These are phyloP conservation scores for Melanotaenia parkinsoni DNA, from an alignment of 2,797 vertebrate genomes.

Conservation along the genomic window DNA sequence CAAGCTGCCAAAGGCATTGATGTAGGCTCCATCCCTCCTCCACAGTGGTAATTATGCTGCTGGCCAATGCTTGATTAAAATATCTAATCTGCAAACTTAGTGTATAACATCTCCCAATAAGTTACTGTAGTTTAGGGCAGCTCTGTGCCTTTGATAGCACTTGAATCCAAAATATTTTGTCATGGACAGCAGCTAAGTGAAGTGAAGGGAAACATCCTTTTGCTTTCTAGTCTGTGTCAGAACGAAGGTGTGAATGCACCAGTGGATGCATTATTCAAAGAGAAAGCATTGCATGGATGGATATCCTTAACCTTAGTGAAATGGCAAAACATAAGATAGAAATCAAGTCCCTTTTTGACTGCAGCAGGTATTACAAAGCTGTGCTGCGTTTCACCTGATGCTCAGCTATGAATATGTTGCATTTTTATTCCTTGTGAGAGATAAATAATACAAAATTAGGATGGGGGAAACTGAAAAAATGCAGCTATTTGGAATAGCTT, in stretches of 20 bases:
- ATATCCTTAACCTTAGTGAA: conserved; percentile 37
- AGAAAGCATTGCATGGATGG: conserved; percentile 45
- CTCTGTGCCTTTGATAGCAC: conserved; percentile 34
- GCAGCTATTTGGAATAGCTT: conserved; percentile 1
- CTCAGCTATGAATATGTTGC: conserved; percentile 11
- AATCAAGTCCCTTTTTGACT: conserved; percentile 27
- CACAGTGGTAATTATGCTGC: conserved; percentile 71
- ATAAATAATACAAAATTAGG: conserved; percentile 6
- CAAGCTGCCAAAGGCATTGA: conserved; percentile 71
- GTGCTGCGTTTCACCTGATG: conserved; percentile 33
- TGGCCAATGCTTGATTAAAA: conserved; percentile 75
- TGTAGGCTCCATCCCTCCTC: conserved; percentile 71
- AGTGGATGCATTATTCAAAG: conserved; percentile 70
- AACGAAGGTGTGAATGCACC: conserved; percentile 69
- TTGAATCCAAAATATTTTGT: conserved; percentile 42
- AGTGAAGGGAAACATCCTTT: conserved; percentile 60
- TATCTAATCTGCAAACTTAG: conserved; percentile 75
- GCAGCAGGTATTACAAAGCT: conserved; percentile 23
- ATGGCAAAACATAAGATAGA: conserved; percentile 37
- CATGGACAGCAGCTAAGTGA: conserved; percentile 47
- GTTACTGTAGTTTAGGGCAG: conserved; percentile 55
- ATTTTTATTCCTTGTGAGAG: conserved; percentile 12
- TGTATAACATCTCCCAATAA: conserved; percentile 71
- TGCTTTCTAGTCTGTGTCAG: conserved; percentile 64
- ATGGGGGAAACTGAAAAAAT: not conserved